Evolutionary conservation across 2,113 vertebrate genomes (phyloP), one percentile per base, ranked within the genome.

Genomic region (Xyrauchen texanus): DNA sequence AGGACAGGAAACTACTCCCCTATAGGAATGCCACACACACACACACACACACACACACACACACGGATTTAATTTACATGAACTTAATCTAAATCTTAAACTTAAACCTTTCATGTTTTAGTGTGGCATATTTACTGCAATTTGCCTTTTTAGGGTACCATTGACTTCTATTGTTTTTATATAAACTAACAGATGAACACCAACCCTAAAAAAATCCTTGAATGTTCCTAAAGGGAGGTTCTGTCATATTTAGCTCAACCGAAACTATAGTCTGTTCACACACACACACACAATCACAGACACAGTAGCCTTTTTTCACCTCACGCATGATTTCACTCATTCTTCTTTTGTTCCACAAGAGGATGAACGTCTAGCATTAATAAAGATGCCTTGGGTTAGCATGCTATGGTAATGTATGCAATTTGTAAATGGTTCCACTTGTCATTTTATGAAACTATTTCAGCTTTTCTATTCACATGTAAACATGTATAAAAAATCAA

Each of bases 401-500:
- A 62, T 63, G 45, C 44, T 8, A 63, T 74, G 60, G 7, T 74
- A 74, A 74, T 34, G 47, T 5, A 63, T 6, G 15, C 52, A 10
- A 46, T 49, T 61, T 49, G 15, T 21, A 12, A 74, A 63, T 63
- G 46, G 46, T 51, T n/a, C 58, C 57, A 34, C 70, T 57, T 57
- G 6, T 13, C 57, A 61, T 49, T 61, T 21, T 45, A 16, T 9
- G 8, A 51, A 42, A 52, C 46, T 74, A 9, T 62, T 62, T 42
- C 10, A 10, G 15, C 5, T 7, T 71, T 46, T 21, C 68, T 76
- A 69, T 84, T 84, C 66, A 69, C 55, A 71, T 78, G 82, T 55
- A 81, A 84, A 84, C 8, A 65, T 11, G 49, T 55, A 58, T 77
- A 79, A 72, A 76, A 72, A 68, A 70, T 42, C 13, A 49, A 55